These are phyloP conservation scores for Morpho deidamia DNA, from an alignment of 2,888 invertebrate genomes.

Conservation along the genomic window DNA sequence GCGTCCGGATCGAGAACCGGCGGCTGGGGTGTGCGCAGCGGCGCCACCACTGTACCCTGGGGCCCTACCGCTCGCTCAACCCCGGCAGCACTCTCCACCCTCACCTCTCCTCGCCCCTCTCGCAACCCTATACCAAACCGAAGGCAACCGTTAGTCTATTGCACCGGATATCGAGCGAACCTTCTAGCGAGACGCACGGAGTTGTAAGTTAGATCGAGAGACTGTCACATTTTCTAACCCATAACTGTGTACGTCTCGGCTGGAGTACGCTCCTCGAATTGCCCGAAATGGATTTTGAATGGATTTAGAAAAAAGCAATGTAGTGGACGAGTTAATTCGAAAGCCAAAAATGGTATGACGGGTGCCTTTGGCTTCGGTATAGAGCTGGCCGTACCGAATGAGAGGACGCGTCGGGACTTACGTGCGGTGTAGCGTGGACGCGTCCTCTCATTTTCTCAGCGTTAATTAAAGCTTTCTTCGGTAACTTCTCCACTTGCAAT, in stretches of 20 bases:
- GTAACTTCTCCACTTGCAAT: constrained; percentile 40
- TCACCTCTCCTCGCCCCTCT: constrained; percentile 34
- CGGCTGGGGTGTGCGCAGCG: constrained; percentile 43
- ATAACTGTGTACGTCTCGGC: background rate
- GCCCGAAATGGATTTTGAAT: constrained; percentile 37
- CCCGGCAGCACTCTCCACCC: constrained; percentile 50
- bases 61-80: constrained; percentile 87
- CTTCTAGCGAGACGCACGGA: background rate
- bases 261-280: background rate
- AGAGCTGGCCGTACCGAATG: constrained; percentile 37
- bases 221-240: background rate
- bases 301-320: constrained; percentile 42
- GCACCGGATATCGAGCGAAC: background rate
- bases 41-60: constrained; percentile 83
- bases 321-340: constrained; percentile 27
- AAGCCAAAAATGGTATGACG: constrained; percentile 39
- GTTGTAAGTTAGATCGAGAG: background rate
- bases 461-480: constrained; percentile 43
- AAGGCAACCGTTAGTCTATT: constrained; percentile 81
- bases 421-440: constrained; percentile 20
- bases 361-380: constrained; percentile 75
- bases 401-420: constrained; percentile 32
- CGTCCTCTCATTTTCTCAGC: constrained; percentile 28
- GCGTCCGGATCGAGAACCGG: constrained; percentile 61
- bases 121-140: constrained; percentile 88